Percentiles rank a stretch among this genome's conserved stretches.
Conservation (phyloP, 2,888 invertebrate species). For the Torymus auratus region DNA sequence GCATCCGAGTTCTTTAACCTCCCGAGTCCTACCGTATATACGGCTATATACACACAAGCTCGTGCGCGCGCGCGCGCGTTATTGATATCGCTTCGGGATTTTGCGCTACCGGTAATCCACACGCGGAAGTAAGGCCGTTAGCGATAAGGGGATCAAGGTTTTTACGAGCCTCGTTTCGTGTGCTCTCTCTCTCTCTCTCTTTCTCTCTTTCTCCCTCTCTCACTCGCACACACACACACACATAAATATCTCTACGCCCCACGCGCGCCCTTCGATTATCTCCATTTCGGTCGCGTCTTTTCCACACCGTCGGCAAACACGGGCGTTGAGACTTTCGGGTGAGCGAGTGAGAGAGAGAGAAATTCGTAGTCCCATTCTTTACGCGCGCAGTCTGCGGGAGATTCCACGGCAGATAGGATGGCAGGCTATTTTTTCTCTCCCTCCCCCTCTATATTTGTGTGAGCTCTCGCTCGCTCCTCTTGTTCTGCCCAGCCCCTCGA, state of each 20-base stretch:
- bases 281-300: constrained; percentile 11
- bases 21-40: too few species aligned
- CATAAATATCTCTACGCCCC: background rate
- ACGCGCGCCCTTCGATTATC: constrained; percentile 28
- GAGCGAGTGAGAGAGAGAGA: background rate
- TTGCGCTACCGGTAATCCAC: constrained; percentile 69
- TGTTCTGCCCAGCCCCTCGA: background rate
- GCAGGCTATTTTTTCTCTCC: background rate
- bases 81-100: constrained; percentile 71
- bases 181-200: constrained; percentile 49
- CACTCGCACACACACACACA: background rate
- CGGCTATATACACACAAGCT: background rate
- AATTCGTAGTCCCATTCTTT: constrained; percentile 30
- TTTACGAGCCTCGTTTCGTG: constrained; percentile 67
- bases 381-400: background rate
- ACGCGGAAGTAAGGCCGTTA: constrained; percentile 67
- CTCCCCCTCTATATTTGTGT: too few species aligned
- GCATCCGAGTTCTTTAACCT: too few species aligned
- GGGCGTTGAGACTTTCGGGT: constrained; percentile 22
- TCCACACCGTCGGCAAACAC: constrained; percentile 20
- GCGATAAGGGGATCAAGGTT: constrained; percentile 74
- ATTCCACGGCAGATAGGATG: constrained; percentile 6
- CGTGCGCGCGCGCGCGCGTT: constrained; percentile 57
- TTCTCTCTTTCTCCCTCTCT: background rate
- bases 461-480: background rate